A percentile compares a stretch with the other conserved stretches of the same genome.
Evolutionary conservation across 2,797 vertebrate genomes (phyloP).

Genomic region (Brotula barbata): DNA sequence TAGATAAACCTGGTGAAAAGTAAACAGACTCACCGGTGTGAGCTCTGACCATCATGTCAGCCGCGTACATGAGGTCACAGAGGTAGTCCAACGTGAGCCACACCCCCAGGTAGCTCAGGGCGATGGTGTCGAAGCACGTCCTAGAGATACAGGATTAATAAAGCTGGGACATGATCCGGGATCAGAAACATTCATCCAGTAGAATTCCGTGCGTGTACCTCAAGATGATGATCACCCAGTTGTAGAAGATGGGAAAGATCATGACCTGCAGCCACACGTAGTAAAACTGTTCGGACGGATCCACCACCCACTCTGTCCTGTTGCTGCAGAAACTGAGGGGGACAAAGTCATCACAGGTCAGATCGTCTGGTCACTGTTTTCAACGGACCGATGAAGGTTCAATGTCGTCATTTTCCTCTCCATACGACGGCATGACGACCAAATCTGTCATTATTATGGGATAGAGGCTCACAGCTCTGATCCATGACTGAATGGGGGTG

Average conservation of each 20-base stretch:
- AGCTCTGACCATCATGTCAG: slow-evolving; percentile 81
- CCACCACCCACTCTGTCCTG: slow-evolving; percentile 78
- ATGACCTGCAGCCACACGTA: slow-evolving; percentile 88
- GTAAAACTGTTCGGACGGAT: slow-evolving; percentile 87
- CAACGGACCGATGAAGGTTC: too few species aligned
- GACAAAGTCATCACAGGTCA: neutral
- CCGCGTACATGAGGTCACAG: slow-evolving; percentile 83
- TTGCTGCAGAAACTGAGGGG: slow-evolving; percentile 46
- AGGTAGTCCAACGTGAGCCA: slow-evolving; percentile 88
- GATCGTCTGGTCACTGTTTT: too few species aligned
- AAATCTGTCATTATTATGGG: too few species aligned
- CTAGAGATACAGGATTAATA: slow-evolving; percentile 60
- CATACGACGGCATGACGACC: too few species aligned
- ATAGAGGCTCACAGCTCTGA: too few species aligned
- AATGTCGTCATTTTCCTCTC: too few species aligned
- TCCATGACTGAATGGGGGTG: too few species aligned
- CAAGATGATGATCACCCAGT: slow-evolving; percentile 87
- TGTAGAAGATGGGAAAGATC: slow-evolving; percentile 88
- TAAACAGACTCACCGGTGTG: slow-evolving; percentile 88
- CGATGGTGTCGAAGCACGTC: slow-evolving; percentile 84
- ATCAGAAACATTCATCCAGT: too few species aligned
- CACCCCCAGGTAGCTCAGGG: slow-evolving; percentile 72
- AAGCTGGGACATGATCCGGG: neutral
- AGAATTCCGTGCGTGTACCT: slow-evolving; percentile 73
- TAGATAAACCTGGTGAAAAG: too few species aligned